phyloP scores from a whole-genome alignment of 2,113 vertebrate species.

The Myodes glareolus region DNA sequence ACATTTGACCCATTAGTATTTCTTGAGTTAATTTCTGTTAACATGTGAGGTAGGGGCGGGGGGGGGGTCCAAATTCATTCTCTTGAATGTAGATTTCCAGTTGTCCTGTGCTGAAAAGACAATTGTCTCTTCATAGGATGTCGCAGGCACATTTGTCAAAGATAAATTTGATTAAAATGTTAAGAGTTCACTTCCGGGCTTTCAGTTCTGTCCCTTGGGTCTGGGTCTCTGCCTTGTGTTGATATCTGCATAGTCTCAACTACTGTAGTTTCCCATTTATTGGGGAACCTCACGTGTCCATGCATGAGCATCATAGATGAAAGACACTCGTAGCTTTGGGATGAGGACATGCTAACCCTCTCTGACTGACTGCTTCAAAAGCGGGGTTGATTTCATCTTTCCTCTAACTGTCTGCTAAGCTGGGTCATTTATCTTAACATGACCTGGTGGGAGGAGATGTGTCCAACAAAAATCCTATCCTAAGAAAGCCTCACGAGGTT shows the following conservation, averaged over 20 bases:
- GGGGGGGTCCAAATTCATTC: background rate
- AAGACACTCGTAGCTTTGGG: background rate
- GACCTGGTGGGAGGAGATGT: background rate
- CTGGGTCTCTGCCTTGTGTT: background rate
- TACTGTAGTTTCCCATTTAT: background rate
- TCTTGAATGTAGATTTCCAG: background rate
- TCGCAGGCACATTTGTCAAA: background rate
- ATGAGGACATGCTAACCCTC: background rate
- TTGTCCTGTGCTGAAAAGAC: conserved; percentile 4
- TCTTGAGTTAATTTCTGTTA: background rate
- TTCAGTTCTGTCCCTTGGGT: background rate
- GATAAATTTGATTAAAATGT: background rate
- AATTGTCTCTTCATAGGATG: background rate
- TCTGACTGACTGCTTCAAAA: background rate
- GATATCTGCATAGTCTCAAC: background rate
- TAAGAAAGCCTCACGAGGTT: background rate
- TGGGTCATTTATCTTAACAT: background rate
- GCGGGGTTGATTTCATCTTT: background rate
- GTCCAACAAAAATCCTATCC: background rate
- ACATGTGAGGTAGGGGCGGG: background rate
- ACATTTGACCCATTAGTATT: background rate
- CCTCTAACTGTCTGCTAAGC: background rate
- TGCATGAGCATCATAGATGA: background rate
- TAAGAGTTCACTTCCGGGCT: background rate
- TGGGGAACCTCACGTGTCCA: background rate